These are phyloP conservation scores for Drosophila suzukii DNA, from an alignment of 1,140 invertebrate species.

Conservation along the genomic window DNA sequence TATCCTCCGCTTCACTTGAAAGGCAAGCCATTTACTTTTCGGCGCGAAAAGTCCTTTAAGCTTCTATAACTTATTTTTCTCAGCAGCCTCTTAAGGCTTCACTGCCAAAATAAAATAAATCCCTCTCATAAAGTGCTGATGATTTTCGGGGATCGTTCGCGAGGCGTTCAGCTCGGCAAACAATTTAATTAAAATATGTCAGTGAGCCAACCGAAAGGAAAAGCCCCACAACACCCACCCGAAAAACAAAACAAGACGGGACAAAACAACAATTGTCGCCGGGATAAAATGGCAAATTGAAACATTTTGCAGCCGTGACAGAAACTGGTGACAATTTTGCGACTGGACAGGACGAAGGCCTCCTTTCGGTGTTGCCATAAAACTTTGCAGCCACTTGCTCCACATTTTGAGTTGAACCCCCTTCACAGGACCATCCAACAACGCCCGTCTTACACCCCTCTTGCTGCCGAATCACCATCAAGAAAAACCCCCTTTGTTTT, in stretches of 20 bases:
- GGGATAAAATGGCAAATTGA: conserved; percentile 76
- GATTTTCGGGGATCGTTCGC: conserved; percentile 21
- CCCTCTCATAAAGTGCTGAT: conserved; percentile 42
- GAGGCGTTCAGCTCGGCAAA: conserved; percentile 45
- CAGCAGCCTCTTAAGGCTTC: neutral
- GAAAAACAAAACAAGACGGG: conserved; percentile 1
- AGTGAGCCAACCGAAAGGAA: conserved; percentile 15
- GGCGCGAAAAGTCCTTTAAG: neutral
- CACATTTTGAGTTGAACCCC: conserved; percentile 53
- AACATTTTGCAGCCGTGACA: conserved; percentile 66
- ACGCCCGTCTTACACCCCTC: neutral
- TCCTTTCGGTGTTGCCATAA: conserved; percentile 67
- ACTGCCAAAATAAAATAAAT: conserved; percentile 4
- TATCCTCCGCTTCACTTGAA: neutral
- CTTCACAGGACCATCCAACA: neutral
- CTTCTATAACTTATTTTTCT: conserved; percentile 11
- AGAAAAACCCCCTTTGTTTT: conserved; percentile 54
- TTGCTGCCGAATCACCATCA: neutral
- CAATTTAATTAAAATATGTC: conserved; percentile 82
- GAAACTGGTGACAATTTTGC: conserved; percentile 45
- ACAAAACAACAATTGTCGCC: conserved; percentile 63
- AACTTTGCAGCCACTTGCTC: conserved; percentile 81
- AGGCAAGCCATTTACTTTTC: no score
- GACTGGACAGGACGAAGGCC: conserved; percentile 40
- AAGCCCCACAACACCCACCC: conserved; percentile 2